Evolutionary conservation across 2,888 invertebrate genomes (phyloP), one percentile per base, ranked within the genome.

Genomic region (Pristionchus arcanus): DNA sequence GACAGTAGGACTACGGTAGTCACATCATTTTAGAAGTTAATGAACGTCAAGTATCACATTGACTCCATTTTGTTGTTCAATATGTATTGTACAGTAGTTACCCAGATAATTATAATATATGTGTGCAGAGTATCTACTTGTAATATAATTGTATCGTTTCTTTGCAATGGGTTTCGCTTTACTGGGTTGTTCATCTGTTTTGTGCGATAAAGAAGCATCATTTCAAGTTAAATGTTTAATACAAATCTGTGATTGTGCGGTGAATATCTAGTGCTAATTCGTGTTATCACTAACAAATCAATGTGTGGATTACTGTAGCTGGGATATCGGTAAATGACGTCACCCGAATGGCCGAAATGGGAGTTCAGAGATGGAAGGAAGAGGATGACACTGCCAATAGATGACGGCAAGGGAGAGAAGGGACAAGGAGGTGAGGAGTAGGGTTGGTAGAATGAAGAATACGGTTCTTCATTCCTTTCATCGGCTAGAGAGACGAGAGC

Each of bases 321-420:
- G 81, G 25, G 77, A 74, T 4, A 84, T 85, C 59, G 84, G 59
- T 85, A 1, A 31, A 85, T 85, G 84, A 19, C 84, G 31, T 85
- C 84, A 31, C 84, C 84, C 7, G 84, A 85, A 11, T 85, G 84
- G 84, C 84, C 84, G 34, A 85, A 85, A 34, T 85, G 21, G 21
- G 59, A 85, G 59, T 85, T 85, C 59, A 55, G 25, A 55, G 84
- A 63, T 59, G 34, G 84, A 25, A 85, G 59, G 55, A 85, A 63
- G 59, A 31, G 84, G 34, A 59, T 49, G 37, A 66, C 68, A 15
- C 42, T 68, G n/a, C 49, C 37, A 7, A 68, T 68, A 11, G 85
- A 25, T 63, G 63, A 59, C 11, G 16, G 34, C 21, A 83, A n/a
- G 28, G 83, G 37, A 53, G 59, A 81, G 81, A 11, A 81, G 37